Percentiles rank a stretch among this genome's conserved stretches.
These are phyloP conservation scores for Odontocolon sp. DNA, from an alignment of 2,888 invertebrate species.

Conservation along the genomic window DNA sequence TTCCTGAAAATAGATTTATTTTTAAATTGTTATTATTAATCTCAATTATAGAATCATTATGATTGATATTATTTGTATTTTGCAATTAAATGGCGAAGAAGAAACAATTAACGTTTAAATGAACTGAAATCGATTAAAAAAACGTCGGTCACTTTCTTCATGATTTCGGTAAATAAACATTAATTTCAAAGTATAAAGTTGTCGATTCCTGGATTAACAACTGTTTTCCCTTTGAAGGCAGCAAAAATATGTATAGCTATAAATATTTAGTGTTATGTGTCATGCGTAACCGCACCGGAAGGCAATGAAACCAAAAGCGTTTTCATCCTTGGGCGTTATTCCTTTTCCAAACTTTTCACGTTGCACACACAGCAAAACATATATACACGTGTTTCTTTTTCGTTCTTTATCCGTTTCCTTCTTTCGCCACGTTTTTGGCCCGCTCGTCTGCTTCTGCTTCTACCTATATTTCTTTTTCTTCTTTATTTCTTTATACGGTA, in stretches of 20 bases:
- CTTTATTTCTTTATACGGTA: conserved; percentile 25
- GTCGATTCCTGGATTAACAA: too few species aligned
- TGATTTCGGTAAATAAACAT: too few species aligned
- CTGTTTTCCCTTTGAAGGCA: too few species aligned
- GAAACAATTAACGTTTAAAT: too few species aligned
- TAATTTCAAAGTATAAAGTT: too few species aligned
- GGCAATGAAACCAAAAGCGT: conserved; percentile 29
- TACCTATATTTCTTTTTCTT: conserved; percentile 31
- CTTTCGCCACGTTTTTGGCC: conserved; percentile 40
- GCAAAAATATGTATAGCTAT: not conserved
- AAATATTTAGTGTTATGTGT: conserved; percentile 20
- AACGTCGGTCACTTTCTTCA: too few species aligned
- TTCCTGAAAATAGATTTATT: too few species aligned
- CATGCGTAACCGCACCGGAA: conserved; percentile 22
- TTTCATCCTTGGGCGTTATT: conserved; percentile 37
- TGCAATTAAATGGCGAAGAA: too few species aligned
- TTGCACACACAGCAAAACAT: not conserved
- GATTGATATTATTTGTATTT: too few species aligned
- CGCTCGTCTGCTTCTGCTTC: conserved; percentile 15
- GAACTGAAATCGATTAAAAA: too few species aligned
- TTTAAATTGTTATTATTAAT: too few species aligned
- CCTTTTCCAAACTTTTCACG: conserved; percentile 13
- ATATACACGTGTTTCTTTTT: conserved; percentile 29
- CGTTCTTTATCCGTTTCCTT: not conserved
- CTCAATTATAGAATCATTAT: too few species aligned